Evolutionary conservation across 1,140 invertebrate species (phyloP).

Genomic region (Limonius californicus): DNA sequence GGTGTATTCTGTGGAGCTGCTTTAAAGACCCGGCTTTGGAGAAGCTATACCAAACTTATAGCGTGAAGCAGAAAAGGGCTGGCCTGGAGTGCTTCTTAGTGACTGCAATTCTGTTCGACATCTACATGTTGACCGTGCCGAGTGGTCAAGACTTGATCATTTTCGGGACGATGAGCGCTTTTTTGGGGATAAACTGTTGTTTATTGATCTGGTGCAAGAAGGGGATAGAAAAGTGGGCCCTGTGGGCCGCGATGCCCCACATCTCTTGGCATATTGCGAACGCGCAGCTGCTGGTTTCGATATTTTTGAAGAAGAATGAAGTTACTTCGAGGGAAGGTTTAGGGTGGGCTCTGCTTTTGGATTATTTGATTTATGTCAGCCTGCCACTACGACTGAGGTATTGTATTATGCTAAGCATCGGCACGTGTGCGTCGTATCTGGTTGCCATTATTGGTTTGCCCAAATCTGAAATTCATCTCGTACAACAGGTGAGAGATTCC

Average conservation of each 20-base stretch:
- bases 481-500: constrained; percentile 53
- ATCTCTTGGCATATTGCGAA: constrained; percentile 61
- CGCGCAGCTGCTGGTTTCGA: constrained; percentile 56
- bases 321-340: constrained; percentile 57
- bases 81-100: constrained; percentile 73
- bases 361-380: constrained; percentile 82
- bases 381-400: constrained; percentile 68
- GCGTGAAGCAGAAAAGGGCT: constrained; percentile 67
- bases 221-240: constrained; percentile 43
- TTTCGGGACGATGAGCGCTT: constrained; percentile 50
- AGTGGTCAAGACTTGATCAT: constrained; percentile 53
- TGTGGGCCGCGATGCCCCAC: constrained; percentile 57
- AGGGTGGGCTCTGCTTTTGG: constrained; percentile 75
- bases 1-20: constrained; percentile 39
- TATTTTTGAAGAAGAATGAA: constrained; percentile 55
- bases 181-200: constrained; percentile 53
- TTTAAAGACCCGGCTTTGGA: constrained; percentile 60
- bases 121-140: constrained; percentile 56
- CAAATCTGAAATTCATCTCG: constrained; percentile 46
- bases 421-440: constrained; percentile 58
- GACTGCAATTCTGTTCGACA: constrained; percentile 64
- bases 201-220: constrained; percentile 52
- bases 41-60: constrained; percentile 71
- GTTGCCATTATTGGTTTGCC: constrained; percentile 53
- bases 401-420: constrained; percentile 57